phyloP scores from a whole-genome alignment of 2,888 invertebrate species.

The Timema podura region DNA sequence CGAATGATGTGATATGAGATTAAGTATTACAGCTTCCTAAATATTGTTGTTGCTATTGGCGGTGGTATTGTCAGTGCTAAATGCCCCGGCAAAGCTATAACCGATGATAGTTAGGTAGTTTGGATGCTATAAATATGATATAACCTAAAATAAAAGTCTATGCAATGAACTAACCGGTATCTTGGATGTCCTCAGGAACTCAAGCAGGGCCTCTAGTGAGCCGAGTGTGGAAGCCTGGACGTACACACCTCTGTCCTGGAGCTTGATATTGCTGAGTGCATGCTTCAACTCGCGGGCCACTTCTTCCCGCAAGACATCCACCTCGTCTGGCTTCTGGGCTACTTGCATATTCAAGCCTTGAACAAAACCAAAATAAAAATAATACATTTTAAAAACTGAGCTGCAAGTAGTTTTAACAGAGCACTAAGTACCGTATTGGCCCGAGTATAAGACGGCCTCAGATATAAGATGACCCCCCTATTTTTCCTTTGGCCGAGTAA shows the following conservation, averaged over 20 bases:
- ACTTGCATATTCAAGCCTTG: conserved; percentile 83
- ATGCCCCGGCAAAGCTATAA: no score
- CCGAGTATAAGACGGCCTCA: no score
- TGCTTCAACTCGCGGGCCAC: conserved; percentile 82
- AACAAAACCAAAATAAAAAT: conserved; percentile 17
- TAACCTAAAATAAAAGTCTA: no score
- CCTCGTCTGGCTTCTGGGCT: conserved; percentile 90
- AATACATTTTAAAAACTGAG: not conserved
- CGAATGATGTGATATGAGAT: no score
- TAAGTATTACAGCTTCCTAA: no score
- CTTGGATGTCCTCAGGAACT: conserved; percentile 85
- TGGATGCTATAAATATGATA: no score
- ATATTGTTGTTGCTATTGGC: no score
- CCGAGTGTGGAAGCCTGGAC: conserved; percentile 99
- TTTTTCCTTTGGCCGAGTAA: no score
- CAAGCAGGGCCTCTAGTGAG: conserved; percentile 92
- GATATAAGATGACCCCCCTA: no score
- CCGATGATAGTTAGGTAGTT: no score
- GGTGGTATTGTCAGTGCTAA: no score
- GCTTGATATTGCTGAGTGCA: conserved; percentile 87
- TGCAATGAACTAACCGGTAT: conserved; percentile 73
- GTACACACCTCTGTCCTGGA: conserved; percentile 90
- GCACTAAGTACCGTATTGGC: no score
- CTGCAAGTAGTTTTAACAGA: not conserved
- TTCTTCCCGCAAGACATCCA: conserved; percentile 82